Conservation (phyloP, 2,797 vertebrate genomes). For the Urophycis tenuis region DNA sequence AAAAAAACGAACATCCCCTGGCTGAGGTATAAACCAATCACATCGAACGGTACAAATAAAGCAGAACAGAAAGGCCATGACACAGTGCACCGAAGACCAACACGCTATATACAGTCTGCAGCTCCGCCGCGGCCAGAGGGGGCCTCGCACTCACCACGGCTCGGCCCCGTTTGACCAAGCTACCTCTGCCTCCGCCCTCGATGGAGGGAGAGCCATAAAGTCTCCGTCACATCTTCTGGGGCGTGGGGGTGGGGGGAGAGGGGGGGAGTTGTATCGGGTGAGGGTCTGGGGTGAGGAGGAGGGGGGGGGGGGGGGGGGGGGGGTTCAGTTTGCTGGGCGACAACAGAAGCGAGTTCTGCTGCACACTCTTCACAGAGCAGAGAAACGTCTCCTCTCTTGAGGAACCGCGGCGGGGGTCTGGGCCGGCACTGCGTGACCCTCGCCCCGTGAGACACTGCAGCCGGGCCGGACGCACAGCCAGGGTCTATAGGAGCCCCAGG, state of each 20-base stretch:
- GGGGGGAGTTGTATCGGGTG: conserved; percentile 27
- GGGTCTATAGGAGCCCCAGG: conserved; percentile 32
- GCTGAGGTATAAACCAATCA: conserved; percentile 79
- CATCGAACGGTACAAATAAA: conserved; percentile 56
- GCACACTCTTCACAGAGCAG: not conserved
- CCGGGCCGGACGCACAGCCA: too few relatives aligned
- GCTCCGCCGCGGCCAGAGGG: too few relatives aligned
- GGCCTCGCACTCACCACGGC: too few relatives aligned
- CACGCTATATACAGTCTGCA: conserved; percentile 73
- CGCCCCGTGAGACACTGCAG: not conserved
- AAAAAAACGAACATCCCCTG: conserved; percentile 73
- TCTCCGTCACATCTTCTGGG: conserved; percentile 3
- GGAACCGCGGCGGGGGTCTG: not conserved
- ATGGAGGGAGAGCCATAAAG: conserved; percentile 15
- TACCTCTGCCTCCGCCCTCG: conserved; percentile 27
- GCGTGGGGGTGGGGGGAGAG: conserved; percentile 12
- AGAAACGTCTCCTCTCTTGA: not conserved
- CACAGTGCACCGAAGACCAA: conserved; percentile 74
- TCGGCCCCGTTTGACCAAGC: conserved; percentile 37
- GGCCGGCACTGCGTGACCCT: not conserved
- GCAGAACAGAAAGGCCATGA: conserved; percentile 60
- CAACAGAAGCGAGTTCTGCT: not conserved
- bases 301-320: not conserved
- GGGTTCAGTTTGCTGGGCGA: not conserved
- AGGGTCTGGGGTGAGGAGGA: conserved; percentile 17